phyloP scores from a whole-genome alignment of 2,888 invertebrate genomes.

The Arctia plantaginis region DNA sequence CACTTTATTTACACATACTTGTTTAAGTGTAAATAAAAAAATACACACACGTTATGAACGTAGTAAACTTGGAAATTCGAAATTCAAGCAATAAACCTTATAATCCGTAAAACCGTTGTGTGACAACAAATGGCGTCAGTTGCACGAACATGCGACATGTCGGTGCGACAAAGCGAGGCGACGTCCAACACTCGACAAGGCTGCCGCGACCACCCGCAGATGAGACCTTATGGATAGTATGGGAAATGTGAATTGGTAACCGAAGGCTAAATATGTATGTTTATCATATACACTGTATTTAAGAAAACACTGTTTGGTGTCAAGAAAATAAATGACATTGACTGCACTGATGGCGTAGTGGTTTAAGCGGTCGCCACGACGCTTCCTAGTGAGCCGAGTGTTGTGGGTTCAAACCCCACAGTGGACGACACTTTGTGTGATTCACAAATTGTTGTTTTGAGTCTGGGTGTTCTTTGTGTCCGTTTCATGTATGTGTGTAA shows the following conservation, averaged over 20 bases:
- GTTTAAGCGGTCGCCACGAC: no score
- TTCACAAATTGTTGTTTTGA: no score
- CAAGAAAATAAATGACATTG: no score
- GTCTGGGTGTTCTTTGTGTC: no score
- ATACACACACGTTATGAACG: slow-evolving; percentile 7
- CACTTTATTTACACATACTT: slow-evolving; percentile 5
- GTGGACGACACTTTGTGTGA: no score
- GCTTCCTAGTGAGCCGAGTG: no score
- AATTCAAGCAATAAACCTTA: slow-evolving; percentile 44
- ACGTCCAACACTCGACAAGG: slow-evolving; percentile 50
- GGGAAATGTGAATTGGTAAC: slow-evolving; percentile 41
- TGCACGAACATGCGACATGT: slow-evolving; percentile 47
- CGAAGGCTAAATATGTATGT: neutral
- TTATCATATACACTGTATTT: neutral
- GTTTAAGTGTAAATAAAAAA: neutral
- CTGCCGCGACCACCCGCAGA: slow-evolving; percentile 60
- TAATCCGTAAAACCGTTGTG: slow-evolving; percentile 37
- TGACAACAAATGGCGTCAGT: slow-evolving; percentile 42
- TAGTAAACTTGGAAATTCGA: slow-evolving; percentile 26
- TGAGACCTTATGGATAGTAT: slow-evolving; percentile 43
- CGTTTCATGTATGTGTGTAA: no score
- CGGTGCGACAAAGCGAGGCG: slow-evolving; percentile 48
- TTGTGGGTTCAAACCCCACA: no score
- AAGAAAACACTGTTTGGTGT: no score
- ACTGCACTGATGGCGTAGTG: no score